Percentiles rank a stretch among this genome's conserved stretches.
These are phyloP conservation scores for Pteruthius melanotis DNA, from an alignment of 2,113 vertebrate species.

Conservation along the genomic window DNA sequence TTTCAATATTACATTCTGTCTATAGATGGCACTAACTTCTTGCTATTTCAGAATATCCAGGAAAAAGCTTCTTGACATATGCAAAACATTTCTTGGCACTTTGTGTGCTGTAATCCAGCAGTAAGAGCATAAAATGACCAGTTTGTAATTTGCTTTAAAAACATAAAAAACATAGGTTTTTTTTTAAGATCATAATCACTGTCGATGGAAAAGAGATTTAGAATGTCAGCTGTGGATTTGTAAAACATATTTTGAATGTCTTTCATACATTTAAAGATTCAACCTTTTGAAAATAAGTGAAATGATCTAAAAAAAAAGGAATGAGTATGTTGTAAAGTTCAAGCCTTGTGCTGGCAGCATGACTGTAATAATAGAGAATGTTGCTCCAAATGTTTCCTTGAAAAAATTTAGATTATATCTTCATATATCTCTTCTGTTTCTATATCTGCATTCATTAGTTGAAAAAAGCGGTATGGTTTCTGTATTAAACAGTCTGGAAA, in stretches of 20 bases:
- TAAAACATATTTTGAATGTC: neutral
- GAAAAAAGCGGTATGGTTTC: neutral
- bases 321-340: neutral
- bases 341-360: neutral
- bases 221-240: neutral
- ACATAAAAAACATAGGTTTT: neutral
- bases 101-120: neutral
- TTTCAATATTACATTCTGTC: neutral
- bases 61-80: neutral
- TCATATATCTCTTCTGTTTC: neutral
- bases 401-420: neutral
- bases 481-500: neutral
- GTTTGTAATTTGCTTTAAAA: neutral
- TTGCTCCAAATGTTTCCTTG: neutral
- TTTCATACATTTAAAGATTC: neutral
- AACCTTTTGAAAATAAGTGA: neutral
- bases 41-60: neutral
- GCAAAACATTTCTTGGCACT: neutral
- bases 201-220: neutral
- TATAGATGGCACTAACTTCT: conserved; percentile 59
- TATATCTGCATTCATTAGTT: neutral
- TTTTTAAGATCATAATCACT: neutral
- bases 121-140: neutral
- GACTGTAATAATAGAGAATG: neutral
- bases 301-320: neutral